Percentiles rank a stretch among this genome's conserved stretches.
Conservation (phyloP, 2,113 vertebrate genomes). For the Dasyurus viverrinus region DNA sequence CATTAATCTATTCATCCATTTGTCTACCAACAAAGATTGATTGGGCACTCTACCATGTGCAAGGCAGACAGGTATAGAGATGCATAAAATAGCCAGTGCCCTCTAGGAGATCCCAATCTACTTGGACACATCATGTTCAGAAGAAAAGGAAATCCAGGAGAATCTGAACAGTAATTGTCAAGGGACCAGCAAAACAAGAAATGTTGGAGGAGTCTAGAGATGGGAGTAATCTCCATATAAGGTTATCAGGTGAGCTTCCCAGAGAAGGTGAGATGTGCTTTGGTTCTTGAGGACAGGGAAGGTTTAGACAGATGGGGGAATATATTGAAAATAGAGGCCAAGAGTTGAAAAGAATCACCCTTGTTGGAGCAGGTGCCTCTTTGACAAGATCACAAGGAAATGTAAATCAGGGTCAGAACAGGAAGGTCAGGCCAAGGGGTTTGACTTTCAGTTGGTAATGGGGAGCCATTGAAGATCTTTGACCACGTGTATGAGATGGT, state of each 20-base stretch:
- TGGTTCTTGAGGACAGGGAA: neutral
- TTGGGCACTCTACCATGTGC: neutral
- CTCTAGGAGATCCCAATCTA: neutral
- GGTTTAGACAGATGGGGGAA: neutral
- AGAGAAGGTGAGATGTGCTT: neutral
- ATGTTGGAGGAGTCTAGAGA: neutral
- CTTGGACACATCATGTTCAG: neutral
- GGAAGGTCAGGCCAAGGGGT: neutral
- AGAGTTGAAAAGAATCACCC: neutral
- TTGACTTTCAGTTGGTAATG: neutral
- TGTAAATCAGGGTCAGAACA: neutral
- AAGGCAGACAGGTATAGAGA: neutral
- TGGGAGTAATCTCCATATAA: too few species aligned
- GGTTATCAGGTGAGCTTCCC: neutral
- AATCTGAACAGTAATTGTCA: neutral
- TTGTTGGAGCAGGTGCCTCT: neutral
- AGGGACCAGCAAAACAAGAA: neutral
- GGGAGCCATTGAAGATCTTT: neutral
- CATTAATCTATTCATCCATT: neutral
- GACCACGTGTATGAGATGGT: neutral
- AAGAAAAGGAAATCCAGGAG: neutral
- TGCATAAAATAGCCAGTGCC: neutral
- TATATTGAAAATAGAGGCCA: neutral
- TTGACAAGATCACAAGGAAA: neutral
- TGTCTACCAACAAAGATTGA: neutral